phyloP scores from a whole-genome alignment of 2,113 vertebrate species.

The Caretta caretta region DNA sequence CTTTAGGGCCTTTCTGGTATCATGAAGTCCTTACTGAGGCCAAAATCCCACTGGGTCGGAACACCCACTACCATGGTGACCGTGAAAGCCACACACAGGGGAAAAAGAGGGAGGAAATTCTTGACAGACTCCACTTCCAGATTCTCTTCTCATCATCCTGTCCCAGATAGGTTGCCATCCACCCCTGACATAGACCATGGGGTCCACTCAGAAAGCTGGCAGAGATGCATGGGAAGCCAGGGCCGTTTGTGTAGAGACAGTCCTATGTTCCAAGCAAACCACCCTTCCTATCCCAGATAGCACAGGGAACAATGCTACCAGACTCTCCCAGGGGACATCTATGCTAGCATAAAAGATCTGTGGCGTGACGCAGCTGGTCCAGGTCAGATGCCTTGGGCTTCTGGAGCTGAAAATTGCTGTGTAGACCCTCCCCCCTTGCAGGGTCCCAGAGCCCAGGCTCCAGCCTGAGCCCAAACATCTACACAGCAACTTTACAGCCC shows the following conservation, averaged over 20 bases:
- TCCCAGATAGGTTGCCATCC: not conserved
- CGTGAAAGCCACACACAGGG: not conserved
- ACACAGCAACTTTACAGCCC: no score
- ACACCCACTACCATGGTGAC: not conserved
- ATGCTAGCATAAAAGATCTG: no score
- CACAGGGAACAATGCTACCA: no score
- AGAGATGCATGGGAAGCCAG: not conserved
- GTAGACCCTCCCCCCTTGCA: no score
- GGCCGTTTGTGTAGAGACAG: not conserved
- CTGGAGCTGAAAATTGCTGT: no score
- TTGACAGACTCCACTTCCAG: not conserved
- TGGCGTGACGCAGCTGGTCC: no score
- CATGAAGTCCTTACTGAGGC: not conserved
- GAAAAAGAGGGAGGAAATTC: not conserved
- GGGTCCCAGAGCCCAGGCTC: no score
- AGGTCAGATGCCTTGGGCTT: no score
- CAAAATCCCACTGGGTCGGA: not conserved
- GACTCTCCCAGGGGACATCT: no score
- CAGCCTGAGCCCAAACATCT: no score
- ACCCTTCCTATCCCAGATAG: not conserved
- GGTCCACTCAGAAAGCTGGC: not conserved
- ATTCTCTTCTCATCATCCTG: no score
- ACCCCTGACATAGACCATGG: not conserved
- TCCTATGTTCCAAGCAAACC: not conserved
- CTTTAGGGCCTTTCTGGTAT: accelerated